A percentile compares a stretch with the other conserved stretches of the same genome.
Conservation (phyloP, 2,113 vertebrate species). For the Carettochelys insculpta region DNA sequence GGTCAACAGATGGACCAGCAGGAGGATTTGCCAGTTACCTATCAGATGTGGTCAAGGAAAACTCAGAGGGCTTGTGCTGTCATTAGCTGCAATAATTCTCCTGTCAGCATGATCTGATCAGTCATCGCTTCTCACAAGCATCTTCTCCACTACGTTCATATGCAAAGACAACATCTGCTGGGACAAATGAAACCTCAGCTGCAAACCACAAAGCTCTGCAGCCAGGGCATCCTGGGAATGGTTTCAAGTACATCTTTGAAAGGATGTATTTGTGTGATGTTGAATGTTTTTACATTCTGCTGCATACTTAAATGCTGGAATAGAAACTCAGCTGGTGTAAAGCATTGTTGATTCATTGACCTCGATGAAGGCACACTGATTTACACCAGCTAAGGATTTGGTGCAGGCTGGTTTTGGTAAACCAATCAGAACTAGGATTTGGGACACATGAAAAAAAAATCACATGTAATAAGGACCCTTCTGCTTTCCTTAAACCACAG, state of each 20-base stretch:
- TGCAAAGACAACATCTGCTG: neutral
- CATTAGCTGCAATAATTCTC: neutral
- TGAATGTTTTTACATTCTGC: neutral
- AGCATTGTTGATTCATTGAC: neutral
- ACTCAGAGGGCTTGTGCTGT: fast-evolving
- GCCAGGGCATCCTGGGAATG: neutral
- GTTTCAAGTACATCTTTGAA: neutral
- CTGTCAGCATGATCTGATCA: neutral
- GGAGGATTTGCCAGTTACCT: constrained; percentile 8
- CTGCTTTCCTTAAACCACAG: neutral
- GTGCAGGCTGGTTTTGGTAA: neutral
- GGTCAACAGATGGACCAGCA: neutral
- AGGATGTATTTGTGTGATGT: fast-evolving
- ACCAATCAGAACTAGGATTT: neutral
- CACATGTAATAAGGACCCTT: neutral
- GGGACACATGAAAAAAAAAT: neutral
- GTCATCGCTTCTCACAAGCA: neutral
- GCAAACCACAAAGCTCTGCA: neutral
- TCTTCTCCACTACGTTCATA: neutral
- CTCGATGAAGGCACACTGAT: neutral
- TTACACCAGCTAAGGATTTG: neutral
- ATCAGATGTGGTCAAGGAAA: neutral
- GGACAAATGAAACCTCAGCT: neutral
- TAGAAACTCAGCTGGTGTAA: fast-evolving
- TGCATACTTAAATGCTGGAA: neutral